Base-by-base conservation (phyloP, 2,113 vertebrate species). In the Megaleporinus macrocephalus region DNA sequence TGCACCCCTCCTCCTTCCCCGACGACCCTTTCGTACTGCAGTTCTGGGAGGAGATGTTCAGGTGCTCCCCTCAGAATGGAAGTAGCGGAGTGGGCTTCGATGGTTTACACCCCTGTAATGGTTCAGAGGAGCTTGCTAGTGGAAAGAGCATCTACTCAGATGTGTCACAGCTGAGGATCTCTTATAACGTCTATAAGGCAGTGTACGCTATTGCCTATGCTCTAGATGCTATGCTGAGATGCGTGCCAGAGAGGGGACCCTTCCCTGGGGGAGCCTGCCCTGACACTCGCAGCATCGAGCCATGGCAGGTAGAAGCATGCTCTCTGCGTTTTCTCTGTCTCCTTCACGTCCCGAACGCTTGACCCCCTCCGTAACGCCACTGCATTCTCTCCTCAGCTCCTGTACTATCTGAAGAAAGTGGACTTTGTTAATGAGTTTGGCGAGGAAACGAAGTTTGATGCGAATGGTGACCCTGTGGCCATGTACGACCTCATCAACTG, bases 101-200 rank as follows among this genome's bases (percentile, higher is more conserved):
- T 57, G 53, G 3, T n/a, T 91, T 87, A 82, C 88, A 81, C 41
- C 80, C 18, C 20, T 95, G 94, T 79, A 88, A 92, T 71, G 94
- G 94, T 33, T 80, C 84, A n/a, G 94, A 95, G 80, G 81, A 92
- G 6, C 82, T 95, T n/a, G 26, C 73, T 4, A 90, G 6, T 33
- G 86, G 91, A 33, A 77, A 63, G 2, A 95, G 93, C 84, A 92
- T 94, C 33, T 95, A 93, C 84, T 92, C 92, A 30, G 94, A 95
- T 80, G 93, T 94, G 22, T 93, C 93, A 36, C 92, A 94, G 76
- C 88, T 95, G 20, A 93, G 94, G 75, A 94, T 95, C 86, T 94
- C 95, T 11, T 95, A 95, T 83, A 95, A 95, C 51, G 94, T 95
- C 24, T 95, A 95, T 74, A 95, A 95, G 70, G 93, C 93, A 3